phyloP scores from a whole-genome alignment of 2,888 invertebrate species.

The Drosophila atripex region DNA sequence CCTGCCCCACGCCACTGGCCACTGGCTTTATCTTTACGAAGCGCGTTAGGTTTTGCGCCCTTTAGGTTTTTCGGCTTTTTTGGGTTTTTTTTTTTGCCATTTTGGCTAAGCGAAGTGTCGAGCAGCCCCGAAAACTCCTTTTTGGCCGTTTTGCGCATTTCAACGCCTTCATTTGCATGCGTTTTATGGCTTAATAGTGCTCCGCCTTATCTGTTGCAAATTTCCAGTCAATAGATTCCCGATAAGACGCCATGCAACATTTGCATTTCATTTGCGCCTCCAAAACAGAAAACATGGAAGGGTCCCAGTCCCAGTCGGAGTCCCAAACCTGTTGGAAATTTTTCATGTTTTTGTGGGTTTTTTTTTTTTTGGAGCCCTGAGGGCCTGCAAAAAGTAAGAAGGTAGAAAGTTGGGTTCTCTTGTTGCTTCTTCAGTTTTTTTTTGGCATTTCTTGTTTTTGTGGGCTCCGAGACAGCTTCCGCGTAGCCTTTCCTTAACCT shows the following conservation, averaged over 20 bases:
- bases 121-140: constrained; percentile 21
- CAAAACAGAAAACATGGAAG: constrained; percentile 6
- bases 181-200: constrained; percentile 80
- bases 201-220: constrained; percentile 66
- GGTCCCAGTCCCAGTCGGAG: neutral
- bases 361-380: constrained; percentile 28
- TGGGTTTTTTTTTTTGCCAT: too few relatives aligned
- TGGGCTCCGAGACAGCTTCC: constrained; percentile 51
- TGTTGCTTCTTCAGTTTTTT: constrained; percentile 9
- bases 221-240: constrained; percentile 74
- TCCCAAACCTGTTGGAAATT: constrained; percentile 35
- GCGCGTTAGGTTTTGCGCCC: constrained; percentile 82
- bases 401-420: constrained; percentile 55
- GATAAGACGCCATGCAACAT: constrained; percentile 66
- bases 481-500: constrained; percentile 52
- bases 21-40: constrained; percentile 56
- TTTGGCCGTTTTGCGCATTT: constrained; percentile 66
- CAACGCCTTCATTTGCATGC: constrained; percentile 82
- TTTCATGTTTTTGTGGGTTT: neutral
- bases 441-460: neutral
- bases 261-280: constrained; percentile 72
- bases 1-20: constrained; percentile 25
- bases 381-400: constrained; percentile 32
- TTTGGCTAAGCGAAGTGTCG: constrained; percentile 12
- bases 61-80: constrained; percentile 54